A percentile compares a stretch with the other conserved stretches of the same genome.
Evolutionary conservation across 2,888 invertebrate genomes (phyloP).

Genomic region (Caenorhabditis sp.): DNA sequence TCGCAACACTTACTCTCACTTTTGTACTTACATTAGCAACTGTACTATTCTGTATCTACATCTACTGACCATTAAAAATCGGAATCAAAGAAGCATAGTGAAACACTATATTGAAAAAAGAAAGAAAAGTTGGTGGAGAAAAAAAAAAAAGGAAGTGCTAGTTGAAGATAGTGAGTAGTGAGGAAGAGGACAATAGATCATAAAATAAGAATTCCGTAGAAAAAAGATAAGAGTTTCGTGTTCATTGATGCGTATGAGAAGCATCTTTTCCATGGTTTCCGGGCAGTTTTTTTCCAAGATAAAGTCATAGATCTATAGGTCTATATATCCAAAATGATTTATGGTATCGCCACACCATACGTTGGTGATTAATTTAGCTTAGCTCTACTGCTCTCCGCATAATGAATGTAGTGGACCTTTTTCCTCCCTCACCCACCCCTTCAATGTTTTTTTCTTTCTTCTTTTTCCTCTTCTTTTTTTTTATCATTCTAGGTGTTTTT

Average conservation of each 20-base stretch:
- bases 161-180: background rate
- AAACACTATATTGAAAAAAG: no score
- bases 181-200: background rate
- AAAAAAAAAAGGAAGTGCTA: no score
- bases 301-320: no score
- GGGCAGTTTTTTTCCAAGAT: background rate
- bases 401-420: slow-evolving; percentile 37
- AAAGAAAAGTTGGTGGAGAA: no score
- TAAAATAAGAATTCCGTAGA: background rate
- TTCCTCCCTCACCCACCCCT: background rate
- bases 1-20: no score
- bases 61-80: no score
- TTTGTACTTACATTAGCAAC: background rate
- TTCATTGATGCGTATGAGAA: slow-evolving; percentile 1
- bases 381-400: no score
- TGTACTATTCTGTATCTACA: no score
- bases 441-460: background rate
- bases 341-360: slow-evolving; percentile 38
- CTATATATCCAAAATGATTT: slow-evolving; percentile 11
- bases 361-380: slow-evolving; percentile 46
- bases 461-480: no score
- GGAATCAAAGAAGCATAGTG: no score
- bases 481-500: no score
- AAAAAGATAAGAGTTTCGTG: slow-evolving; percentile 7
- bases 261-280: background rate